Evolutionary conservation across 1,140 invertebrate genomes (phyloP).

Genomic region (Sycobia sp.): DNA sequence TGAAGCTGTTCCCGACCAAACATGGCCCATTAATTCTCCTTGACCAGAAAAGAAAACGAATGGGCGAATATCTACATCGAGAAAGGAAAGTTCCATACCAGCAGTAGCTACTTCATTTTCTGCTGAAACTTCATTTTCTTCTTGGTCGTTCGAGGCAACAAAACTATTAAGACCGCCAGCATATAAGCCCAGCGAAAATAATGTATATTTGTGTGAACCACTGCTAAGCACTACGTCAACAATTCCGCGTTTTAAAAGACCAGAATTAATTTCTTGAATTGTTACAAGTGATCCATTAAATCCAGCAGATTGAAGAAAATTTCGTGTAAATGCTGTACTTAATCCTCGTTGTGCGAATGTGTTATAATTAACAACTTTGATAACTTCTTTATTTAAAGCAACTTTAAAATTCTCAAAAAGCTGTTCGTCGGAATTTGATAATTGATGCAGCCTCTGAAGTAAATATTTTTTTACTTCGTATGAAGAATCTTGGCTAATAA

Average conservation of each 20-base stretch:
- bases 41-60: slow-evolving; percentile 86
- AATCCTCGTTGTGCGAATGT: slow-evolving; percentile 70
- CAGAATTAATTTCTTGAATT: slow-evolving; percentile 75
- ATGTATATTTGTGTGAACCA: slow-evolving; percentile 56
- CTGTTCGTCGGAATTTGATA: slow-evolving; percentile 61
- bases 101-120: slow-evolving; percentile 73
- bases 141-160: slow-evolving; percentile 64
- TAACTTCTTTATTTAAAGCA: slow-evolving; percentile 53
- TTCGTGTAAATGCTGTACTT: slow-evolving; percentile 72
- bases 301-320: slow-evolving; percentile 64
- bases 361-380: slow-evolving; percentile 70
- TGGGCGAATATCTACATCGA: slow-evolving; percentile 79
- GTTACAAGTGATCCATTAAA: slow-evolving; percentile 75
- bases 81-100: slow-evolving; percentile 81
- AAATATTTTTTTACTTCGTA: slow-evolving; percentile 74
- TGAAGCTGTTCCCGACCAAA: slow-evolving; percentile 84
- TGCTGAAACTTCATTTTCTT: slow-evolving; percentile 50
- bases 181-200: slow-evolving; percentile 77
- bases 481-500: slow-evolving; percentile 62
- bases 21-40: slow-evolving; percentile 85
- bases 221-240: slow-evolving; percentile 74
- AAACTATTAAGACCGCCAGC: slow-evolving; percentile 77
- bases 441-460: slow-evolving; percentile 68
- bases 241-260: slow-evolving; percentile 75
- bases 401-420: slow-evolving; percentile 57